Percentiles rank a stretch among this genome's conserved stretches.
Evolutionary conservation across 2,113 vertebrate genomes (phyloP).

Genomic region (Thinocorus orbignyianus): DNA sequence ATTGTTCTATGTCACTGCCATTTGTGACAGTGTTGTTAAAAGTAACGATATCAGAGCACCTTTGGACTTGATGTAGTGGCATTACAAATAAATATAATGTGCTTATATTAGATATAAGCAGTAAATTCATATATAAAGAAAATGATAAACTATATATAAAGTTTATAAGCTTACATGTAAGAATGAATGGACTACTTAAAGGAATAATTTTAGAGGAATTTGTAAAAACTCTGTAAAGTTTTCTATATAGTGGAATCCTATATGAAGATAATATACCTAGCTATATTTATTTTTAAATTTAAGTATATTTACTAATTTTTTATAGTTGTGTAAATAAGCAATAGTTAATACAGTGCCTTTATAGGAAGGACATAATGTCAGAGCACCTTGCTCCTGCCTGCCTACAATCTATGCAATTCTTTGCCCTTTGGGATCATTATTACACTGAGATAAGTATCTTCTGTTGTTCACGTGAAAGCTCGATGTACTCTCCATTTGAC

Average conservation of each 20-base stretch:
- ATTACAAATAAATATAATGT: not conserved
- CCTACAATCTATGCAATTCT: not conserved
- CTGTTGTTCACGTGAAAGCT: not conserved
- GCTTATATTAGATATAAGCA: not conserved
- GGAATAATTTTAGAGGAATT: not conserved
- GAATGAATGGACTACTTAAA: not conserved
- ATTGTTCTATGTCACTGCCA: not conserved
- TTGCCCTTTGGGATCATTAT: conserved; percentile 37
- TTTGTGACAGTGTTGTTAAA: not conserved
- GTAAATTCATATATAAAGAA: not conserved
- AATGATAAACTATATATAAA: not conserved
- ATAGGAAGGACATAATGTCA: not conserved
- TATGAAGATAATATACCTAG: not conserved
- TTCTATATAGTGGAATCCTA: not conserved
- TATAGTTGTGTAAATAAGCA: not conserved
- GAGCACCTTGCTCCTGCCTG: not conserved
- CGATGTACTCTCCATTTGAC: not conserved
- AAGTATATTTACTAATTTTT: not conserved
- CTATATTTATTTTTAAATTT: not conserved
- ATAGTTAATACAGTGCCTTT: not conserved
- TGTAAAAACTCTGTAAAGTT: not conserved
- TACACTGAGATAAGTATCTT: not conserved
- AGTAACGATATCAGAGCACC: not conserved
- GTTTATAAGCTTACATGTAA: not conserved
- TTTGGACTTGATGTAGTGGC: not conserved